These are phyloP conservation scores for Cyprinella venusta DNA, from an alignment of 2,797 vertebrate genomes.

Conservation along the genomic window DNA sequence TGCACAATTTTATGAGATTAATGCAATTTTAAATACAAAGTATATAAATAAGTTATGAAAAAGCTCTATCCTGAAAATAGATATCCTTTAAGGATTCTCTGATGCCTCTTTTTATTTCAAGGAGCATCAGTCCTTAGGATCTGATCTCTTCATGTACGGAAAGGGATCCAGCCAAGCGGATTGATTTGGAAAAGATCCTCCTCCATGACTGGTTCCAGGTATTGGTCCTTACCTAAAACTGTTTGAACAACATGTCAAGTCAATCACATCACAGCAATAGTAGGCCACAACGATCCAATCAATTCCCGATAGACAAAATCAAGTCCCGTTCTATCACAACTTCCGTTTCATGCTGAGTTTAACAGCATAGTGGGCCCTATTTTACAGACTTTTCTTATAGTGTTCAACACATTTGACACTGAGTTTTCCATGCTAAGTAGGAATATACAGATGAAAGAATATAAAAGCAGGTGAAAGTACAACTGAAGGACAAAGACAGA, in stretches of 20 bases:
- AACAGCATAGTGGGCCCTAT: neutral
- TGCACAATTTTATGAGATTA: too few species aligned
- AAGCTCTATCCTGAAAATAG: too few species aligned
- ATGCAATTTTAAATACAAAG: too few species aligned
- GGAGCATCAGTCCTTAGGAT: neutral
- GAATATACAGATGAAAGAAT: neutral
- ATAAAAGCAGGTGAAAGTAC: conserved; percentile 1
- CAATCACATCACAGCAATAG: neutral
- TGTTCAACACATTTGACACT: neutral
- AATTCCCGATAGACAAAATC: neutral
- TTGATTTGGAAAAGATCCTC: neutral
- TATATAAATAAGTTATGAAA: too few species aligned
- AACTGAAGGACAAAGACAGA: conserved; percentile 13
- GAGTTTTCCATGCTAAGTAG: neutral
- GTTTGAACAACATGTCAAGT: neutral
- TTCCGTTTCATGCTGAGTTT: too few species aligned
- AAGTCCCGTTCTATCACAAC: neutral
- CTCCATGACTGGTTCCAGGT: neutral
- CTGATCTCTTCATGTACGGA: neutral
- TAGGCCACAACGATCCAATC: neutral
- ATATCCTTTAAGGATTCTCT: neutral
- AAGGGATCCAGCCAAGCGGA: neutral
- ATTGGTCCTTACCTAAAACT: neutral
- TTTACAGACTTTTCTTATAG: neutral
- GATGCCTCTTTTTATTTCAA: neutral